These are phyloP conservation scores for Onychostruthus taczanowskii DNA, from an alignment of 2,113 vertebrate species.

Conservation along the genomic window DNA sequence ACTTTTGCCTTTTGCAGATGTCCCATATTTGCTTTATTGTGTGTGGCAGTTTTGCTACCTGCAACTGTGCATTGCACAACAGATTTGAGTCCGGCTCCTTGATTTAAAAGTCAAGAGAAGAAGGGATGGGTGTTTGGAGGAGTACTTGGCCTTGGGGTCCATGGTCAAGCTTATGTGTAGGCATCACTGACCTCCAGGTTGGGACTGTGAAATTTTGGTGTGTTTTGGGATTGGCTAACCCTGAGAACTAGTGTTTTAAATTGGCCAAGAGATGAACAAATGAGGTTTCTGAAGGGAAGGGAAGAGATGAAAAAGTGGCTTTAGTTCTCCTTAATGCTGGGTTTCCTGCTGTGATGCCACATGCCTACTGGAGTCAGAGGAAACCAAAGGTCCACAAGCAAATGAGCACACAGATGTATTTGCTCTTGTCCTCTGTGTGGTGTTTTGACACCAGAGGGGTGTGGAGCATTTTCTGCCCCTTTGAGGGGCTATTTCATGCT, in stretches of 20 bases:
- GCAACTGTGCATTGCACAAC: not conserved
- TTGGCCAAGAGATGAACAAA: not conserved
- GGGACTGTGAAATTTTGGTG: not conserved
- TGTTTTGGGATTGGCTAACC: not conserved
- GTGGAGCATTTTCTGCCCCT: not conserved
- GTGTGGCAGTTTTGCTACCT: not conserved
- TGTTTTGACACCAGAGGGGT: accelerated
- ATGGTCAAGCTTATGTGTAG: not conserved
- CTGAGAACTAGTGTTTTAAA: not conserved
- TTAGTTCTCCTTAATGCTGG: not conserved
- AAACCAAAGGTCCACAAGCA: not conserved
- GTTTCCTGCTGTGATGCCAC: not conserved
- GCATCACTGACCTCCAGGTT: not conserved
- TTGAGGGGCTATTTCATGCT: not conserved
- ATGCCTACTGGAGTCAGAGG: not conserved
- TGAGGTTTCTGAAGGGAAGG: not conserved
- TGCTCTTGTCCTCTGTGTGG: not conserved
- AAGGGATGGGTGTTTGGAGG: not conserved
- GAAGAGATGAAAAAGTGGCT: not conserved
- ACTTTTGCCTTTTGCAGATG: not conserved
- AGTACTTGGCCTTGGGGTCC: not conserved
- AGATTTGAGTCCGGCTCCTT: not conserved
- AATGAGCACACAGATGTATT: not conserved
- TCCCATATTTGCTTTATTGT: not conserved
- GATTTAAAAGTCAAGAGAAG: not conserved